Conservation (phyloP, 2,113 vertebrate genomes). For the Litocranius walleri region DNA sequence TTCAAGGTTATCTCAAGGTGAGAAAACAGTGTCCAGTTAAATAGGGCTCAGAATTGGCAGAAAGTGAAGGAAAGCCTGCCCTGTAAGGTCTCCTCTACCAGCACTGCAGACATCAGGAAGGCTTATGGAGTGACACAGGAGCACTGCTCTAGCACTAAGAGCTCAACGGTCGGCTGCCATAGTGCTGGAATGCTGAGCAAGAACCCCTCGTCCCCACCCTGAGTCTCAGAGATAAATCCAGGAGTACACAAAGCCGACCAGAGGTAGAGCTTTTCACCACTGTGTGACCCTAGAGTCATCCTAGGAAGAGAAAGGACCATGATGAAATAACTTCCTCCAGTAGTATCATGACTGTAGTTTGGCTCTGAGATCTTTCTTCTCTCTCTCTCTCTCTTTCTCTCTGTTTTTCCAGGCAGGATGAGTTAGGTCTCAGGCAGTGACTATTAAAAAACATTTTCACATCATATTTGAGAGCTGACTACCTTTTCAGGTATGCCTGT, state of each 20-base stretch:
- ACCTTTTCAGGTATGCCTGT: background rate
- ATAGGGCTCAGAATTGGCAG: background rate
- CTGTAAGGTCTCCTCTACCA: background rate
- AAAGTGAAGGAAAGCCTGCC: background rate
- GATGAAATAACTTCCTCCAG: background rate
- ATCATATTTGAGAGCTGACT: background rate
- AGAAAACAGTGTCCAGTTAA: background rate
- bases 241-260: background rate
- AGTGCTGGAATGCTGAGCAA: background rate
- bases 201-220: rapidly evolving
- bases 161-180: rapidly evolving
- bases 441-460: background rate
- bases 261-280: rapidly evolving
- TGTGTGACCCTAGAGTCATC: background rate
- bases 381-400: background rate
- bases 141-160: background rate
- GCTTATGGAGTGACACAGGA: background rate
- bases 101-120: background rate
- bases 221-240: background rate
- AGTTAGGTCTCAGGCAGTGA: background rate
- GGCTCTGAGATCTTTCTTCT: background rate
- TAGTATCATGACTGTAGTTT: rapidly evolving
- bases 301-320: background rate
- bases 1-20: background rate
- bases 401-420: background rate